phyloP scores from a whole-genome alignment of 2,888 invertebrate species.

The Apoderus coryli region DNA sequence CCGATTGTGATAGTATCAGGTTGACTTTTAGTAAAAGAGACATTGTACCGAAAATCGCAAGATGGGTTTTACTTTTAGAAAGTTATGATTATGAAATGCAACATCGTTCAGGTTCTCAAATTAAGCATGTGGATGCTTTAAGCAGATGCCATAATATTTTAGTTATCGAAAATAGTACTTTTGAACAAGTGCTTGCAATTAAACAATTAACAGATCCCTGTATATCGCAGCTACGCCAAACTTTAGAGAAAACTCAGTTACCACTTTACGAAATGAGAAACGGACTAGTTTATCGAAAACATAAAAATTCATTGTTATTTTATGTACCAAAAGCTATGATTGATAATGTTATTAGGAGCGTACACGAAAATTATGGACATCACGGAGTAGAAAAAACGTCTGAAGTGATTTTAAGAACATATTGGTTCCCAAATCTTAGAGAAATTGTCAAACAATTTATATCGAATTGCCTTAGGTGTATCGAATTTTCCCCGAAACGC shows the following conservation, averaged over 20 bases:
- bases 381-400: too few relatives aligned
- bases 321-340: constrained; percentile 1
- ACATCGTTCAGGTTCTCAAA: constrained; percentile 5
- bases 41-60: constrained; percentile 6
- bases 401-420: constrained; percentile 2
- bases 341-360: neutral
- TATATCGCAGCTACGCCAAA: too few relatives aligned
- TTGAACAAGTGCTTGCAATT: constrained; percentile 10
- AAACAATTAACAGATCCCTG: constrained; percentile 2
- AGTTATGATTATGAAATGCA: constrained; percentile 7
- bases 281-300: constrained; percentile 1
- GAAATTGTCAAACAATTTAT: neutral
- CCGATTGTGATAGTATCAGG: constrained; percentile 8
- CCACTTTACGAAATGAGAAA: constrained; percentile 3
- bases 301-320: neutral
- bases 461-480: constrained; percentile 5
- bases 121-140: constrained; percentile 11
- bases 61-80: constrained; percentile 6
- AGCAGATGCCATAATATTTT: constrained; percentile 9
- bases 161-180: constrained; percentile 10
- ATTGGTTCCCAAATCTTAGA: constrained; percentile 5
- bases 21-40: constrained; percentile 8
- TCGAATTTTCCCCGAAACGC: neutral
- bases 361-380: too few relatives aligned
- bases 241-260: too few relatives aligned